A percentile compares a stretch with the other conserved stretches of the same genome.
These are phyloP conservation scores for Masnerella sp. DNA, from an alignment of 2,888 invertebrate species.

Conservation along the genomic window DNA sequence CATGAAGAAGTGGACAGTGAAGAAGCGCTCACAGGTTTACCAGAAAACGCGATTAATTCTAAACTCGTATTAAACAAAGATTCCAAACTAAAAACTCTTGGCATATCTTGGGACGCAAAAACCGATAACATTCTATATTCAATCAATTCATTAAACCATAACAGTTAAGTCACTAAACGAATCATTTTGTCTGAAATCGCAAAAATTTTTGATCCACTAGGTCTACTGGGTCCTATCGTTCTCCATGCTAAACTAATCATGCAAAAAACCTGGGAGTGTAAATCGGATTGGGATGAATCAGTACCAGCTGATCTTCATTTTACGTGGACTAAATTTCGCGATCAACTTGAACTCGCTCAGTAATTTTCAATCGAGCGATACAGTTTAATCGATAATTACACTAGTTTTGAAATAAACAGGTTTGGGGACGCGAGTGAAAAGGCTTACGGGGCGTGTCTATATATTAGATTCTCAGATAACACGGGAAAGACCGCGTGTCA, in stretches of 20 bases:
- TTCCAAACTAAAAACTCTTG: background rate
- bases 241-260: conserved; percentile 2
- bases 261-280: conserved; percentile 5
- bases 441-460: conserved; percentile 10
- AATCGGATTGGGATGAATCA: conserved; percentile 9
- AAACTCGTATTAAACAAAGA: background rate
- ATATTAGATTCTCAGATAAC: background rate
- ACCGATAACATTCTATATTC: background rate
- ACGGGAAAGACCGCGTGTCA: background rate
- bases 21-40: background rate
- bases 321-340: background rate
- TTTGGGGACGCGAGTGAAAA: conserved; percentile 12
- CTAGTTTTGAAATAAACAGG: conserved; percentile 1
- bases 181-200: conserved; percentile 8
- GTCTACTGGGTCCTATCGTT: conserved; percentile 5
- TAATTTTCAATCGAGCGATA: background rate
- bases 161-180: background rate
- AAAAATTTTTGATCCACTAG: conserved; percentile 13
- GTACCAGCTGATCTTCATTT: conserved; percentile 6
- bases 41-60: background rate
- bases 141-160: background rate
- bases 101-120: background rate
- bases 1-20: background rate
- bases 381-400: background rate
- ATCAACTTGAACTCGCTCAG: background rate